Base-by-base conservation (phyloP, 1,140 invertebrate genomes). In the Bathynomus jamesi region DNA sequence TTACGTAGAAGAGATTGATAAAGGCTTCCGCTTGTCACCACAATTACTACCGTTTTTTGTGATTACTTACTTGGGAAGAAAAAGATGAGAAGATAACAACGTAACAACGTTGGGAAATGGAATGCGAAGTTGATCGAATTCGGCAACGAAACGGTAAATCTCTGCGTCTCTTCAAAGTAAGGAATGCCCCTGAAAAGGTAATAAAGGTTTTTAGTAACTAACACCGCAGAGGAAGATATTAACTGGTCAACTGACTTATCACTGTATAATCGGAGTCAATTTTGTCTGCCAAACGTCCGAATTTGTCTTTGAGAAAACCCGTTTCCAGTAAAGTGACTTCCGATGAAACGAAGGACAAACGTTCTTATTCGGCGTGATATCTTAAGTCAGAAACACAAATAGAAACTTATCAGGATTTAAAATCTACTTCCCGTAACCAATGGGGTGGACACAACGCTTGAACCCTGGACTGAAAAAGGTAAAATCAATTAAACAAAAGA, bases 81-180 rank as follows among this genome's bases (percentile, higher is more conserved):
- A 0, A 93, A 81, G 0, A 92, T 77, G 4, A 95, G 79, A 7
- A 96, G 81, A 82, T 96, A 94, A 10, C 91, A 68, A 75, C 90
- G 86, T 78, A 97, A 83, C 63, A 93, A 84, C 0, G 87, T 86
- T 7, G 93, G 90, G 83, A 94, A 90, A 81, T 94, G 88, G 81
- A 97, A 95, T 10, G 91, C 86, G 78, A 92, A 89, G 82, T 97
- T 97, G 85, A 86, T 91, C 24, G 82, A 78, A 81, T 96, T 96
- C 1, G 94, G 94, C 79, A 97, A 79, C 0, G 86, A 83, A 1
- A 95, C 78, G 0, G 88, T 89, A 79, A 92, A 95, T 73, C 84
- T 88, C 40, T 87, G 82, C 0, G 92, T 93, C 80, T 95, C 91
- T 76, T 94, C 91, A 82, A 95, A 93, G 78, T 93, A 94, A 4